phyloP scores from a whole-genome alignment of 2,888 invertebrate genomes.

The Volucella inflata region DNA sequence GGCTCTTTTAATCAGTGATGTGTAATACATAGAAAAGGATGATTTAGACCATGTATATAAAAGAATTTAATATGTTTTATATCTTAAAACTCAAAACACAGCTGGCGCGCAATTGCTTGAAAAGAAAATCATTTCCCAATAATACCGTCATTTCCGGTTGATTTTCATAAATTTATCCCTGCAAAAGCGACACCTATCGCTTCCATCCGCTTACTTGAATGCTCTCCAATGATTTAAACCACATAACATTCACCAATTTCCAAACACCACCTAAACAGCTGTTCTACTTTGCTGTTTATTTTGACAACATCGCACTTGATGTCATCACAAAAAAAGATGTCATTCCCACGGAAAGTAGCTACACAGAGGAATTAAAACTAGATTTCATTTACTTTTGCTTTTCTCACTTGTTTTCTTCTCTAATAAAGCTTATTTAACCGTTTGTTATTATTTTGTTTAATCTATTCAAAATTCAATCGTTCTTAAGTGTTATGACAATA shows the following conservation, averaged over 20 bases:
- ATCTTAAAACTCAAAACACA: no score
- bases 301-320: conserved; percentile 56
- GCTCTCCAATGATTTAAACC: background rate
- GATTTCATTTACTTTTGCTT: conserved; percentile 52
- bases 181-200: background rate
- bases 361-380: conserved; percentile 32
- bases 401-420: conserved; percentile 29
- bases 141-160: background rate
- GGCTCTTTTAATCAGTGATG: no score
- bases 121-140: background rate
- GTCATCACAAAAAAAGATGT: conserved; percentile 52
- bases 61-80: no score
- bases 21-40: no score
- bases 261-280: conserved; percentile 40
- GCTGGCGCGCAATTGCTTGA: background rate
- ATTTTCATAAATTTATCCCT: background rate
- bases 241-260: conserved; percentile 1
- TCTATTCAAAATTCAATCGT: conserved; percentile 22
- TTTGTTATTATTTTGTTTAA: conserved; percentile 36
- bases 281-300: conserved; percentile 20
- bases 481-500: conserved; percentile 37
- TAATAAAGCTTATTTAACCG: conserved; percentile 30
- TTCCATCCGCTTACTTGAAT: background rate
- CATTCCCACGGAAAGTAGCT: conserved; percentile 43
- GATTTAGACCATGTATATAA: no score